Base-by-base conservation (phyloP, 2,888 invertebrate species). In the Pyrocoelia pectoralis region DNA sequence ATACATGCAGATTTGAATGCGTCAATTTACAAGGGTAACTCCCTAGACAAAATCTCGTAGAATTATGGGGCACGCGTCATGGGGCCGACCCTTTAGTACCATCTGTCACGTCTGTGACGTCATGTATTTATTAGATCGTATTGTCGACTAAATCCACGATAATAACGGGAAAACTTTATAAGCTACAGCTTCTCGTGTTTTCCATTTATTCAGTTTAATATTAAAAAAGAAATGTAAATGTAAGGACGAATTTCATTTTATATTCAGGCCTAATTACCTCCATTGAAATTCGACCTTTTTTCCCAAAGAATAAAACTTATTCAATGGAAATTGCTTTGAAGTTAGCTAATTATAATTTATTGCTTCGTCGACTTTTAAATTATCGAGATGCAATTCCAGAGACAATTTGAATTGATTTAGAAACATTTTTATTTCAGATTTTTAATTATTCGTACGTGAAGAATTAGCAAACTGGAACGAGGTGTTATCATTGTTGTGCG, bases 81-180 rank as follows among this genome's bases (percentile, higher is more conserved):
- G 62, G 66, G 68, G 66, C 33, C 33, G 33, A 33, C 33, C 33
- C 33, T 33, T 33, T 24, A 24, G 33, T 33, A 33, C 33, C 68
- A 68, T 68, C 68, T 68, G 68, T 66, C 68, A 61, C 48, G 48
- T 55, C 28, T 52, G 65, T 68, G 68, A 68, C 68, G 68, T 68
- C 68, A 67, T 49, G 53, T 57, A 51, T 49, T 60, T 50, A 60
- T 55, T 49, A 49, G 54, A 18, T 49, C 60, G 54, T 60, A 56
- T 61, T 33, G 33, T 33, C 24, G 24, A 24, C 24, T 24, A 24
- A 24, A 24, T 8, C 33, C 33, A n/a, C 10, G n/a, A 33, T 33
- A 33, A 33, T 28, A 59, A 59, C 50, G 48, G 50, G 28, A 55
- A 60, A 60, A 49, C 49, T 50, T 49, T 15, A 54, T 17, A 19